phyloP scores from a whole-genome alignment of 2,888 invertebrate species.

The Dione vanillae region DNA sequence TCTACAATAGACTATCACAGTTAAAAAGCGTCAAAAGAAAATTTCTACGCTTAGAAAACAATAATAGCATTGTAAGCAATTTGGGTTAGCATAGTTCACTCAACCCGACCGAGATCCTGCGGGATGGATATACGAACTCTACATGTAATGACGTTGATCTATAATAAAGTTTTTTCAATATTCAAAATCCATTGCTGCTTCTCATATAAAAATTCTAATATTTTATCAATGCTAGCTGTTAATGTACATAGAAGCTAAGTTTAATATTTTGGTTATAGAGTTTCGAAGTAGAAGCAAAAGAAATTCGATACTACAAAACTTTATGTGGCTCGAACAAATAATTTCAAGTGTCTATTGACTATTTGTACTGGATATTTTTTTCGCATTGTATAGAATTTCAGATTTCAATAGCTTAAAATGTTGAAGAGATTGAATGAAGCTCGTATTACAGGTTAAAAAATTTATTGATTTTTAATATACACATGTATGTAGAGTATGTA shows the following conservation, averaged over 20 bases:
- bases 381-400: conserved; percentile 64
- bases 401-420: conserved; percentile 62
- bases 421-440: conserved; percentile 49
- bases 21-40: conserved; percentile 62
- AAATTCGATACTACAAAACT: conserved; percentile 76
- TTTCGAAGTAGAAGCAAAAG: conserved; percentile 52
- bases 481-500: background rate
- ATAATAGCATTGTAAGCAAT: conserved; percentile 74
- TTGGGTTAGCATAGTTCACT: conserved; percentile 79
- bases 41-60: conserved; percentile 66
- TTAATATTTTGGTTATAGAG: background rate
- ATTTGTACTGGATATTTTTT: conserved; percentile 52
- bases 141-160: conserved; percentile 13
- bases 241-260: background rate
- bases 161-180: conserved; percentile 33
- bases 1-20: conserved; percentile 61
- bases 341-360: conserved; percentile 84
- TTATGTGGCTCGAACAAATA: conserved; percentile 79
- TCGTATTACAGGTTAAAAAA: conserved; percentile 59
- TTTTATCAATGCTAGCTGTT: background rate
- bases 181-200: conserved; percentile 7
- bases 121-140: conserved; percentile 57
- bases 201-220: background rate
- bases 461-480: conserved; percentile 7
- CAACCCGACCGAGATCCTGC: conserved; percentile 73